Evolutionary conservation across 2,113 vertebrate species (phyloP).

Genomic region (Menura novaehollandiae): DNA sequence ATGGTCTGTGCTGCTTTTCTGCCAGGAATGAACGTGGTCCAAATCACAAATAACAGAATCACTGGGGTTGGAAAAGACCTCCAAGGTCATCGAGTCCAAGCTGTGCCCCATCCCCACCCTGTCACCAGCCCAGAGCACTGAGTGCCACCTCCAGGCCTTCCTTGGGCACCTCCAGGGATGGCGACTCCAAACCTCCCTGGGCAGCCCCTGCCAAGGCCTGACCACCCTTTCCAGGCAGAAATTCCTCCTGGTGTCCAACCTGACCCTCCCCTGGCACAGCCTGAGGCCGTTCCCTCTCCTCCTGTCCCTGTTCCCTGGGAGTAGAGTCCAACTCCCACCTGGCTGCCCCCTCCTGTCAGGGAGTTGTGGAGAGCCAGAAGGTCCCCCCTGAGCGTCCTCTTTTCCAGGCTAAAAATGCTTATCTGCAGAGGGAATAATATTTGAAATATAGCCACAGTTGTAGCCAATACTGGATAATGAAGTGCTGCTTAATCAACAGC

Average conservation of each 20-base stretch:
- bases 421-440: not conserved
- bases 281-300: rapidly evolving
- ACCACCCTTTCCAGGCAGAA: not conserved
- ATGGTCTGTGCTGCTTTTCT: not conserved
- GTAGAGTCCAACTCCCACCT: rapidly evolving
- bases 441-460: not conserved
- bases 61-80: not conserved
- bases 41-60: not conserved
- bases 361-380: not conserved
- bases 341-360: not conserved
- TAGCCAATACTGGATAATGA: not conserved
- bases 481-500: not conserved
- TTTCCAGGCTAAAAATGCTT: not conserved
- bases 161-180: not conserved
- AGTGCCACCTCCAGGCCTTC: not conserved
- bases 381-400: not conserved
- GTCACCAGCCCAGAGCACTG: not conserved
- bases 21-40: not conserved
- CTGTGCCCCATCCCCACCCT: rapidly evolving
- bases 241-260: rapidly evolving
- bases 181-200: not conserved
- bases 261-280: not conserved
- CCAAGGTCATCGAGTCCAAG: rapidly evolving
- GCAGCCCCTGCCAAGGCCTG: not conserved
- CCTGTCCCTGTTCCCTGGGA: not conserved